Base-by-base conservation (phyloP, 2,888 invertebrate species). In the Eulithis prunata region DNA sequence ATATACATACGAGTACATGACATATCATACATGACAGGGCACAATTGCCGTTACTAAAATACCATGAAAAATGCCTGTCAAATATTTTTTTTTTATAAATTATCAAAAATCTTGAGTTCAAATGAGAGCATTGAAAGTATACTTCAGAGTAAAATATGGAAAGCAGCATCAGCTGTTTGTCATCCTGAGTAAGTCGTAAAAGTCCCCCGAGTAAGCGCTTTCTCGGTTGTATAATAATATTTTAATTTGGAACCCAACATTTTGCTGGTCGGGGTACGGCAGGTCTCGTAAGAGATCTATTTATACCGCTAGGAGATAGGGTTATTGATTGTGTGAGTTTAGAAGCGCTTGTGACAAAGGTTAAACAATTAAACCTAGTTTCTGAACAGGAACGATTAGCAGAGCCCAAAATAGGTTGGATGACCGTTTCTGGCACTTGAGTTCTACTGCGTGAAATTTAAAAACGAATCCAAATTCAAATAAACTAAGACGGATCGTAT, bases 151-250 rank as follows among this genome's bases (percentile, higher is more conserved):
- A 36, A 55, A 51, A 62, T 57, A 66, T 62, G 57, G 36, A 49
- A 59, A 62, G 32, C 47, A 49, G 59, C 57, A 66, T 62, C 66
- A 66, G 66, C 57, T 66, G 66, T 58, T 58, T 58, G 54, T 66
- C 52, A 65, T 46, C 41, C 32, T 7, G 32, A 38, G 49, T 54
- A 10, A 55, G 62, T 62, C 66, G 62, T 66, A 62, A 66, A 66
- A 62, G 14, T 59, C 58, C 46, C 52, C 46, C 36, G 59, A 52
- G 59, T 58, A 58, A 62, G 66, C 54, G 58, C 46, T 45, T 11
- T 28, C 10, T 45, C 10, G 6, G 10, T 57, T 52, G 41, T 56
- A 52, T 60, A 45, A 21, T 54, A 32, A 53, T 41, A 66, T 60
- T 64, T 60, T 63, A 63, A 57, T 57, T 54, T 11, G 11, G 45